Percentiles rank a stretch among this genome's conserved stretches.
phyloP scores from a whole-genome alignment of 2,113 vertebrate species.

The Thamnaconus septentrionalis region DNA sequence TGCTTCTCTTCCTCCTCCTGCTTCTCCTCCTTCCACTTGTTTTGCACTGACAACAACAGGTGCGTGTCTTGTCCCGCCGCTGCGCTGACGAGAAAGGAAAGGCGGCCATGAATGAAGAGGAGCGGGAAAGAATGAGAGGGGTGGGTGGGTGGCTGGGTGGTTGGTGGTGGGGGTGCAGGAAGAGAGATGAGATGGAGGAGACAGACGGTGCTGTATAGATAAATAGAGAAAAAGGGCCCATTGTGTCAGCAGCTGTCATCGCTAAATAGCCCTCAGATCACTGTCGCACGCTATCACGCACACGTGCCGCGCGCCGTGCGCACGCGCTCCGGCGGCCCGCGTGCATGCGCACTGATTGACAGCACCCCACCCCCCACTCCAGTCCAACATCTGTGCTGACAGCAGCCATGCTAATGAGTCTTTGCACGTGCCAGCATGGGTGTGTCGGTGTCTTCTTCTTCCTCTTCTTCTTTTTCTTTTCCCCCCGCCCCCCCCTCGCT shows the following conservation, averaged over 20 bases:
- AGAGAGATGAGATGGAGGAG: conserved; percentile 59
- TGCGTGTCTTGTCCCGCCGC: conserved; percentile 39
- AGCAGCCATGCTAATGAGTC: conserved; percentile 75
- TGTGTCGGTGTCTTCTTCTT: conserved; percentile 57
- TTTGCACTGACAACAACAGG: conserved; percentile 51
- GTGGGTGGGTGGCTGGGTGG: conserved; percentile 30
- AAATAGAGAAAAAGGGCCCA: conserved; percentile 67
- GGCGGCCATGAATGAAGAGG: conserved; percentile 19
- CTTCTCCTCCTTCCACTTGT: too few species aligned
- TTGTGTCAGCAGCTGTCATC: conserved; percentile 76
- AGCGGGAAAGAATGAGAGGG: conserved; percentile 33
- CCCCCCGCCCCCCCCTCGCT: too few species aligned
- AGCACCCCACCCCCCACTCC: conserved; percentile 58
- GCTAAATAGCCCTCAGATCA: conserved; percentile 74
- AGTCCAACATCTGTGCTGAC: conserved; percentile 78
- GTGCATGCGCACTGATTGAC: conserved; percentile 63
- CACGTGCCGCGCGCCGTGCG: conserved; percentile 7
- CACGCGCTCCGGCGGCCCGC: not conserved
- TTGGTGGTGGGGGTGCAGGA: conserved; percentile 33
- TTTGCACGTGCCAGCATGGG: conserved; percentile 67
- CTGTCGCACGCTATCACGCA: conserved; percentile 52
- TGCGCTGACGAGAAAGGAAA: conserved; percentile 21
- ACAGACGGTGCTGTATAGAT: conserved; percentile 64
- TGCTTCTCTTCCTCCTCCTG: conserved; percentile 6
- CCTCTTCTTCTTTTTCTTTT: not conserved